Evolutionary conservation across 2,797 vertebrate species (phyloP), one percentile per base, ranked within the genome.

Genomic region (Champsocephalus gunnari): DNA sequence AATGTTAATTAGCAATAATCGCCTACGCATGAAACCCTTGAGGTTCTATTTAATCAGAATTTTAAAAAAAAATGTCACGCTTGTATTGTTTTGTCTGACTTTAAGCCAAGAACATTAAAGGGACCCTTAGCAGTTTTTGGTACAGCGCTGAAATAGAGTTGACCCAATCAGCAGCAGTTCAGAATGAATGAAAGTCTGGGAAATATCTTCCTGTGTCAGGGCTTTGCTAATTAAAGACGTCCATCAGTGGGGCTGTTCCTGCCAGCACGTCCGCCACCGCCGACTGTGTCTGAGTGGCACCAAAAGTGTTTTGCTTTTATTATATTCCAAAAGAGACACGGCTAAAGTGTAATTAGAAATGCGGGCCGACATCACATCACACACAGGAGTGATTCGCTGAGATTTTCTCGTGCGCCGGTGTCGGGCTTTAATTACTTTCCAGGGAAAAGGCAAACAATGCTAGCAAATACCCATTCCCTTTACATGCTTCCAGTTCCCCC

Each of bases 91-190:
- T 86, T 79, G 81, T 67, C 32, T 86, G 80, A 91, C 88, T 90
- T 85, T 75, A 92, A 93, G 87, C 88, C 73, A 54, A 69, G 59
- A 59, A 87, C 82, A 87, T 92, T 77, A 91, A 92, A 91, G 45
- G 0, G 53, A 73, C 71, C 70, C 68, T 86, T 67, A 82, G 88
- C 86, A 89, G 87, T 87, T 92, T 38, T 90, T 73, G 84, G 84
- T 84, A 87, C 84, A 21, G 77, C 7, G 34, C 73, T 81, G 86
- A 90, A 92, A 94, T 93, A 71, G 84, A 94, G 83, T 88, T 93
- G 89, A 93, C 93, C 92, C 89, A 85, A 85, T 90, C 80, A 82
- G 85, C 54, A 57, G 84, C 61, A 57, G 80, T 81, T 86, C 77
- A 88, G 79, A 85, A 80, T 73, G 75, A 90, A 92, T 79, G 85